Evolutionary conservation across 1,140 invertebrate genomes (phyloP).

Genomic region (Papilio xuthus): DNA sequence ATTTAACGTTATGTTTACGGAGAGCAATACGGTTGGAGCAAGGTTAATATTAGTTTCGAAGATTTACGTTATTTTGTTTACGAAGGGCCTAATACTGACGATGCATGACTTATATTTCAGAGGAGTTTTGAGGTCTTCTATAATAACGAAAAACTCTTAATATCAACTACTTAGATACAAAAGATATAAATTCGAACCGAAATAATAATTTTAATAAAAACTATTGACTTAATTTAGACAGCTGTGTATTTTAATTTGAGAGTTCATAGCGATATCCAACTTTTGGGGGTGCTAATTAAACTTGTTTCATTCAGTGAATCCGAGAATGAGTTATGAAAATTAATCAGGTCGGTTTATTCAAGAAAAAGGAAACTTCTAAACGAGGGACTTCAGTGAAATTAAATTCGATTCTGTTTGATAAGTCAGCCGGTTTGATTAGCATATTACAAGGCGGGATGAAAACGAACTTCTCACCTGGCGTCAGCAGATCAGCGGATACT

Average conservation of each 20-base stretch:
- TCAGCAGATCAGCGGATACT: constrained; percentile 50
- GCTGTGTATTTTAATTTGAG: constrained; percentile 57
- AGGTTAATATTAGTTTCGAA: no score
- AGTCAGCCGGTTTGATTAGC: constrained; percentile 63
- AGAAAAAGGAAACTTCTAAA: constrained; percentile 74
- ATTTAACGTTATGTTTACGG: no score
- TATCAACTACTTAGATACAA: no score
- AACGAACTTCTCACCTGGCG: constrained; percentile 53
- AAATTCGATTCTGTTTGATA: constrained; percentile 70
- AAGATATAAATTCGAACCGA: neutral
- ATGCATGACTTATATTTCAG: no score
- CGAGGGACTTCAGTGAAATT: constrained; percentile 64
- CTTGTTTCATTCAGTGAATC: constrained; percentile 73
- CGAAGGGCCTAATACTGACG: no score
- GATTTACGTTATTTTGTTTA: no score
- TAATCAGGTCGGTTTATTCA: constrained; percentile 71
- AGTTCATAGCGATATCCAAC: constrained; percentile 55
- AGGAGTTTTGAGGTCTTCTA: no score
- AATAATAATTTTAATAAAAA: constrained; percentile 24
- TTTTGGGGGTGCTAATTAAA: constrained; percentile 72
- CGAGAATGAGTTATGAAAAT: constrained; percentile 73
- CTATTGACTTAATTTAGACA: constrained; percentile 39
- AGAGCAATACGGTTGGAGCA: no score
- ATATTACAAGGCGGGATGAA: constrained; percentile 69
- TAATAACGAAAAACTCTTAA: no score